A percentile compares a stretch with the other conserved stretches of the same genome.
phyloP scores from a whole-genome alignment of 2,113 vertebrate species.

The Bettongia penicillata region DNA sequence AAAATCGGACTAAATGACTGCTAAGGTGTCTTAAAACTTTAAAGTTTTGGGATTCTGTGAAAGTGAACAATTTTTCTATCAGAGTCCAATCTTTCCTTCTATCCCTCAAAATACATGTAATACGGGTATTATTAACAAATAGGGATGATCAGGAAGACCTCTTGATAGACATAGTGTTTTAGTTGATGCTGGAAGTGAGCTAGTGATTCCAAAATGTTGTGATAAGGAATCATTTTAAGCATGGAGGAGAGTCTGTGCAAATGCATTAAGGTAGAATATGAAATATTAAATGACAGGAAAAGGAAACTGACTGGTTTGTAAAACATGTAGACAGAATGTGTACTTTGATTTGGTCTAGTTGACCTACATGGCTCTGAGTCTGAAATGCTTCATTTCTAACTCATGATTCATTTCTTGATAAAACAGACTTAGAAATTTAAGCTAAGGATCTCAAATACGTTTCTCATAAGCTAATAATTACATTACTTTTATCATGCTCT shows the following conservation, averaged over 20 bases:
- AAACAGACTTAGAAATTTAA: not conserved
- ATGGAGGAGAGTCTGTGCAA: not conserved
- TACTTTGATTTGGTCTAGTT: not conserved
- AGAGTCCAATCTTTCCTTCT: not conserved
- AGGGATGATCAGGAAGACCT: not conserved
- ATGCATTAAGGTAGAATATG: not conserved
- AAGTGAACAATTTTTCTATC: not conserved
- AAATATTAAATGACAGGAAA: not conserved
- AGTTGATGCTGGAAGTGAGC: not conserved
- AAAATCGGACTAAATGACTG: not conserved
- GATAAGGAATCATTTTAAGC: not conserved
- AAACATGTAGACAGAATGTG: not conserved
- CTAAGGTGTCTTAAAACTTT: not conserved
- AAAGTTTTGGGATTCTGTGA: not conserved
- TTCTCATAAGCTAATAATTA: not conserved
- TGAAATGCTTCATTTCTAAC: not conserved
- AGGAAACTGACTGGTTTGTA: not conserved
- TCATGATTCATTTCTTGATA: not conserved
- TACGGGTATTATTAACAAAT: not conserved
- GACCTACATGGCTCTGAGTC: not conserved
- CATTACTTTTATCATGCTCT: not conserved
- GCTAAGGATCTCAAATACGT: not conserved
- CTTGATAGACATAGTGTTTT: not conserved
- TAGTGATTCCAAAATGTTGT: not conserved
- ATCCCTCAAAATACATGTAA: too few species aligned